Base-by-base conservation (phyloP, 2,797 vertebrate genomes). In the Aplochiton taeniatus region DNA sequence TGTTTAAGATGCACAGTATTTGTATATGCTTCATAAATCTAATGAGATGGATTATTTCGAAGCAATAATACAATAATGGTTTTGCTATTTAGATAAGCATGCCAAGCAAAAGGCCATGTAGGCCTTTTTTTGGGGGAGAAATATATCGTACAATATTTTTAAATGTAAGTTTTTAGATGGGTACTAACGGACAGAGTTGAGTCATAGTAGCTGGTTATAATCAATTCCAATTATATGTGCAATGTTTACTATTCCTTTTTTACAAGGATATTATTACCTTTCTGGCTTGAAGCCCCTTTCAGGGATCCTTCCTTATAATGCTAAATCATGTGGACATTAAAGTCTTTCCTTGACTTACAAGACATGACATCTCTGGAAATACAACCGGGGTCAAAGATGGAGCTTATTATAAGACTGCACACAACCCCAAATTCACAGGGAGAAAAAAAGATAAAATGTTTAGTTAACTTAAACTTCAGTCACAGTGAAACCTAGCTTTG, bases 311-410 rank as follows among this genome's bases (percentile, higher is more conserved):
- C 52, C 63, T 73, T 87, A 87, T 83, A 84, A 83, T 83, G 79
- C 86, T 91, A 88, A 92, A 89, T 89, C 86, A 80, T 83, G 73
- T 84, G 77, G 86, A 90, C 85, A 86, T 89, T 87, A 89, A 91
- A 91, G 85, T 82, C 83, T 87, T 88, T 85, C 78, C 70, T 81
- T 88, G 89, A 91, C 85, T 91, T 91, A 88, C 81, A 83, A 90
- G 90, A 91, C 90, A 91, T 90, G 89, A 89, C 90, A 89, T 90
- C 81, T 88, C 75, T 84, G 81, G 84, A 88, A 89, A 91, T 85
- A 87, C 87, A 91, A 89, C 80, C 72, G 68, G 73, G 89, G 90
- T 90, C 88, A 92, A 90, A 90, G 88, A 91, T 90, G 91, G 90
- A 90, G 89, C 90, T 93, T 80, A 77, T 93, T 92, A 90, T 84